Evolutionary conservation across 2,113 vertebrate genomes (phyloP).

Genomic region (Lophius piscatorius): DNA sequence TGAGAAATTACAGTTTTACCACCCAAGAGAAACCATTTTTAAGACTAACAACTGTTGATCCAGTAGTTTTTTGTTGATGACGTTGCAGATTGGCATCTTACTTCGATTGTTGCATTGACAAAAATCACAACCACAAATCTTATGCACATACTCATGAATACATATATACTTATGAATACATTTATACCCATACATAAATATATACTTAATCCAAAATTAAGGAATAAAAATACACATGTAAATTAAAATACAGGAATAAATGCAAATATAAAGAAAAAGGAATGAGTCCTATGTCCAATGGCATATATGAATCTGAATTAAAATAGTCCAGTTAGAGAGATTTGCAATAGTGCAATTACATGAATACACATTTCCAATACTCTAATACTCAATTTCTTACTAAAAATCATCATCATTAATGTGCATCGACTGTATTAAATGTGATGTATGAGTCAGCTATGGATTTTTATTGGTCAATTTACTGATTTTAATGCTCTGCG

Average conservation of each 20-base stretch:
- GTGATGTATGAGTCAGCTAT: conserved; percentile 19
- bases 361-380: neutral
- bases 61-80: neutral
- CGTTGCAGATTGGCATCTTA: neutral
- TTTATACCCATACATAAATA: too few relatives aligned
- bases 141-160: too few relatives aligned
- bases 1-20: neutral
- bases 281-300: too few relatives aligned
- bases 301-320: too few relatives aligned
- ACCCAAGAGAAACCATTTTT: neutral
- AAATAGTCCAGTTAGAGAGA: too few relatives aligned
- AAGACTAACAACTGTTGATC: neutral
- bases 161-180: too few relatives aligned
- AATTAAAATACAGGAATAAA: too few relatives aligned
- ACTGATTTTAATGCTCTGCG: conserved; percentile 50
- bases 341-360: too few relatives aligned
- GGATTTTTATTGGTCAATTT: conserved; percentile 1
- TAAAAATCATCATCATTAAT: conserved; percentile 47
- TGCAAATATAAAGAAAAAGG: too few relatives aligned
- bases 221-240: too few relatives aligned
- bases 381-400: conserved; percentile 26
- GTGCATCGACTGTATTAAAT: conserved; percentile 25
- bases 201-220: too few relatives aligned
- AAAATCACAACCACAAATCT: neutral
- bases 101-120: neutral